Percentiles rank a stretch among this genome's conserved stretches.
These are phyloP conservation scores for Mesaphorura yosii DNA, from an alignment of 1,140 invertebrate species.

Conservation along the genomic window DNA sequence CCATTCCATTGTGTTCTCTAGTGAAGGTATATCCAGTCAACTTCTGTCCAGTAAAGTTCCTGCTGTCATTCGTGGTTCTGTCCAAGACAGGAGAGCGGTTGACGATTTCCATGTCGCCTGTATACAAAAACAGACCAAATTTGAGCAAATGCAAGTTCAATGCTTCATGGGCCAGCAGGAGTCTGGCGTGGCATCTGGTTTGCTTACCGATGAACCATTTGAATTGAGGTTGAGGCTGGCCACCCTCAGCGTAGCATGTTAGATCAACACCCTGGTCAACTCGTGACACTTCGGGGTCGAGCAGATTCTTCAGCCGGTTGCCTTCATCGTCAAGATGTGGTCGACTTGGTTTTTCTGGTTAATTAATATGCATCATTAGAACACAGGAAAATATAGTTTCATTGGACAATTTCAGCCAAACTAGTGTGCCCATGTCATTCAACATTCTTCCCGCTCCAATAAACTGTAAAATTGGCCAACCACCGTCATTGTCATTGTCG, in stretches of 20 bases:
- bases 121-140: not conserved
- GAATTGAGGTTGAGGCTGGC: constrained; percentile 25
- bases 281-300: not conserved
- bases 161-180: not conserved
- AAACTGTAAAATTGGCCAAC: no score
- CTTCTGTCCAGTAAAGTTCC: constrained; percentile 22
- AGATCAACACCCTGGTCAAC: not conserved
- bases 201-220: constrained; percentile 27
- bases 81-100: not conserved
- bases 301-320: not conserved
- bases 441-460: no score
- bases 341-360: constrained; percentile 20
- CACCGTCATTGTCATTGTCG: no score
- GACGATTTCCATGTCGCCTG: not conserved
- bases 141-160: not conserved
- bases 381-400: no score
- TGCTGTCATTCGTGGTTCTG: not conserved
- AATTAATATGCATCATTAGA: no score
- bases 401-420: no score
- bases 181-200: not conserved
- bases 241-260: no score
- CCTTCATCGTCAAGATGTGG: constrained; percentile 11
- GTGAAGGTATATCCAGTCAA: constrained; percentile 16
- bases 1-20: constrained; percentile 24
- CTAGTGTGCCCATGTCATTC: no score